A percentile compares a stretch with the other conserved stretches of the same genome.
Conservation (phyloP, 2,797 vertebrate species). For the Phaenicophaeus curvirostris region DNA sequence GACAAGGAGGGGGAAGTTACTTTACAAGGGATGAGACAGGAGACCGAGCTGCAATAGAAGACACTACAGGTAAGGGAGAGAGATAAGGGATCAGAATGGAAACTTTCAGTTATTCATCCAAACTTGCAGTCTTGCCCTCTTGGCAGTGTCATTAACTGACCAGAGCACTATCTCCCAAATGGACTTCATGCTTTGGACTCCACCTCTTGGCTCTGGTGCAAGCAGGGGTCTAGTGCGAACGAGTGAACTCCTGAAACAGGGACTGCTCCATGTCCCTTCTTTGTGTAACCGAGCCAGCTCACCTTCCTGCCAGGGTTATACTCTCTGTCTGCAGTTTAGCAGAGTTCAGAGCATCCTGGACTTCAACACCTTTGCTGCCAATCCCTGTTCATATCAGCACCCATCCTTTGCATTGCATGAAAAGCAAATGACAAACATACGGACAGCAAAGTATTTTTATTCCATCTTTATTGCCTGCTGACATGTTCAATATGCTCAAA, state of each 20-base stretch:
- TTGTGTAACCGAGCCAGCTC: background rate
- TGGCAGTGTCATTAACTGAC: background rate
- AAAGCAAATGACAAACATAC: slow-evolving; percentile 73
- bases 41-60: background rate
- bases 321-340: slow-evolving; percentile 21
- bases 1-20: background rate
- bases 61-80: background rate
- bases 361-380: slow-evolving; percentile 67
- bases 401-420: slow-evolving; percentile 67
- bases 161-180: background rate
- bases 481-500: slow-evolving; percentile 72
- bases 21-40: background rate
- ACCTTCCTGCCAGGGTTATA: background rate
- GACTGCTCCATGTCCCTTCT: background rate
- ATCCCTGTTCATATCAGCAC: slow-evolving; percentile 42
- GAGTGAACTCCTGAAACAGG: background rate
- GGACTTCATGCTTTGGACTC: background rate
- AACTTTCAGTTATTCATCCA: background rate
- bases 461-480: slow-evolving; percentile 72
- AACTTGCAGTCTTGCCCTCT: background rate
- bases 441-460: slow-evolving; percentile 74
- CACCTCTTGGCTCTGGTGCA: background rate
- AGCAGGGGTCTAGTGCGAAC: background rate
- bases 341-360: slow-evolving; percentile 54
- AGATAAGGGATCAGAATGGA: background rate